Conservation (phyloP, 2,113 vertebrate species). For the Dunckerocampus dactyliophorus region DNA sequence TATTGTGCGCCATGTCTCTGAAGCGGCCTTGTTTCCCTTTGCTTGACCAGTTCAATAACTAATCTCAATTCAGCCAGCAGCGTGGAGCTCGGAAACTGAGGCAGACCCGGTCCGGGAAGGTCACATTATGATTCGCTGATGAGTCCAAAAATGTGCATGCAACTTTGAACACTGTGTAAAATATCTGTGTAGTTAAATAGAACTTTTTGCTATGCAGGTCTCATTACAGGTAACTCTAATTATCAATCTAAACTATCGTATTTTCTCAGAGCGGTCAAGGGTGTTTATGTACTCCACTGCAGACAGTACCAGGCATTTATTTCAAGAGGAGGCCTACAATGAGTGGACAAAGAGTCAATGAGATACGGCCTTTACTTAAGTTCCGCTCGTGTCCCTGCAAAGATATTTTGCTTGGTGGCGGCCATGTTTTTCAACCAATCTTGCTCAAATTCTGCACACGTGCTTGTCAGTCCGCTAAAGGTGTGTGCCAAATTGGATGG, state of each 20-base stretch:
- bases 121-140: conserved; percentile 32
- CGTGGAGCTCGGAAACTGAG: conserved; percentile 49
- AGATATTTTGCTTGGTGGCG: no score
- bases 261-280: background rate
- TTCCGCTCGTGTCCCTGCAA: no score
- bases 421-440: no score
- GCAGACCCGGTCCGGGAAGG: conserved; percentile 9
- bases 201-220: background rate
- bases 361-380: no score
- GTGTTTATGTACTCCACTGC: background rate
- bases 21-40: conserved; percentile 62
- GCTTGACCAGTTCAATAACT: conserved; percentile 71
- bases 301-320: background rate
- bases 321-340: background rate
- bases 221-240: background rate
- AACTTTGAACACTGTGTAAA: background rate
- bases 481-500: no score
- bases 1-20: conserved; percentile 60
- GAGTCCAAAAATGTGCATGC: background rate
- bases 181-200: background rate
- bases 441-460: no score
- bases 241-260: background rate
- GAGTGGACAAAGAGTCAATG: background rate
- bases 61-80: conserved; percentile 67
- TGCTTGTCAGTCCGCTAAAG: no score